Base-by-base conservation (phyloP, 2,797 vertebrate genomes). In the Momotus momota region DNA sequence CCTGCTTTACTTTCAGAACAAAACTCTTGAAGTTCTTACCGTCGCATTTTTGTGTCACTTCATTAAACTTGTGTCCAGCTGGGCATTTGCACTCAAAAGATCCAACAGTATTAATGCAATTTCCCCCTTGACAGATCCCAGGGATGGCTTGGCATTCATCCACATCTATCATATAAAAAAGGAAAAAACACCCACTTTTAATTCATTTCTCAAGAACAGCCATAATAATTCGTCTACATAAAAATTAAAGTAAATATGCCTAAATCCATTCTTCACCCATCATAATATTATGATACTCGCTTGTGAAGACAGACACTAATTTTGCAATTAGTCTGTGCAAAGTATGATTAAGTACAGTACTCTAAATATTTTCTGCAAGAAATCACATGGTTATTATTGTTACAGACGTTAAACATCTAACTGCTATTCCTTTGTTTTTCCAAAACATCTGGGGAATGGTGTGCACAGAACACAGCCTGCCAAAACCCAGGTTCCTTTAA, bases 21-120 rank as follows among this genome's bases (percentile, higher is more conserved):
- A 93, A 88, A 65, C 87, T 95, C 71, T 86, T 27, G 75, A 95
- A 96, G 84, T 90, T 97, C 98, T 98, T 98, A 99, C 99, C 99
- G 9, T 99, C 99, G 82, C 99, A 99, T 98, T 99, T 99, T 98
- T 99, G 99, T 94, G 99, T 98, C 97, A 99, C 96, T 98, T 99
- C 99, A 94, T 99, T 99, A 99, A 99, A 99, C 97, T 98, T 99
- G 98, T 99, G 99, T 98, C 99, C 99, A 97, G 99, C 99, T 74
- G 99, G 99, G 97, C 99, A 99, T 98, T 99, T 99, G 98, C 99
- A 99, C 98, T 99, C 99, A 96, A 99, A 99, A 97, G 99, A 99
- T 97, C 99, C 99, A 93, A 99, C 99, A 58, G 99, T 99, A 98
- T 99, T 99, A 98, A 99, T 98, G 96, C 99, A 99, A 98, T 99